Evolutionary conservation across 2,888 invertebrate genomes (phyloP), one percentile per base, ranked within the genome.

Genomic region (Trachelus troglodyta): DNA sequence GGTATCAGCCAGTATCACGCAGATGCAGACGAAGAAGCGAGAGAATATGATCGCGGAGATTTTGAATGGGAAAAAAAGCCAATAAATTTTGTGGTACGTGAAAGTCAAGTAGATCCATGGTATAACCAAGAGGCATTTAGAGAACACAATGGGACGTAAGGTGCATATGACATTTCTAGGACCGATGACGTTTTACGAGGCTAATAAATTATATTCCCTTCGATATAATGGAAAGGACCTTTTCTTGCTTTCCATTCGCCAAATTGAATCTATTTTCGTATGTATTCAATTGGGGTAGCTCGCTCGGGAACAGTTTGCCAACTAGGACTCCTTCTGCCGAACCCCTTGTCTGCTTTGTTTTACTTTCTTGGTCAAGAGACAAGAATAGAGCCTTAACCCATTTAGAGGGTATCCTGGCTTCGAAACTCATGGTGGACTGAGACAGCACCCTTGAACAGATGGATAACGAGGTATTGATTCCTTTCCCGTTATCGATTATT

Each of bases 311-410:
- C 76, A 73, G 74, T 79, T 79, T 79, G 79, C 79, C 79, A 79
- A 79, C 79, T 79, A 74, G 76, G 76, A 34, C 76, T 78, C 76
- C 23, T 71, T 40, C 37, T 73, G 77, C 73, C 56, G 40, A 68
- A 69, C 56, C 75, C 34, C 76, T 75, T 71, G 69, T 77, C 79
- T 77, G 79, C 80, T 80, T 79, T 79, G 76, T 79, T 82, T 79
- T 76, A 79, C 78, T 79, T 80, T 79, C 78, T 81, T 80, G 81
- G 78, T 79, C 81, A 81, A 79, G 75, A 79, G 79, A 77, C 31
- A 40, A 69, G n/a, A 75, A 76, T 30, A 73, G 56, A 71, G 75
- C 77, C 80, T 82, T 81, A 79, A 82, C 82, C 82, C 77, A 83
- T 81, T 82, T 83, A 78, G 69, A 31, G 35, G 33, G 35, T 75